Evolutionary conservation across 2,113 vertebrate species (phyloP), one percentile per base, ranked within the genome.

Genomic region (Caranx ignobilis): DNA sequence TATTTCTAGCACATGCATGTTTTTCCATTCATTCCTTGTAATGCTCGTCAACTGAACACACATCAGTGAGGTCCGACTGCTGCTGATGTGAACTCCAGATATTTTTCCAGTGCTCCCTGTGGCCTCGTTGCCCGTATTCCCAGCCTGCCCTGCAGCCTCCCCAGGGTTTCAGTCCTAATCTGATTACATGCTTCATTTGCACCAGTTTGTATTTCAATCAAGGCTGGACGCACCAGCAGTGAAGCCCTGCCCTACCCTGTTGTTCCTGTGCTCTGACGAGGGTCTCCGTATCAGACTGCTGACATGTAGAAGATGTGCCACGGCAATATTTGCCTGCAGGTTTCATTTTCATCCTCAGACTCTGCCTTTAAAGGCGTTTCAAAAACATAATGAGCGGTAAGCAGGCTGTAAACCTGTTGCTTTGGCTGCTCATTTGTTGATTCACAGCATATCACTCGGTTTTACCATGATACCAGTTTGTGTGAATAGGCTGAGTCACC

Each of bases 111-210:
- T 31, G 68, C 83, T 91, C 91, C 88, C 87, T 18, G 83, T 15
- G 75, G 84, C 82, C 85, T 88, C 41, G 4, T 77, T 56, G 87
- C 79, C 75, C 34, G 75, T 91, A 85, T 83, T 89, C 84, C 78
- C 87, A 81, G 86, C 79, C 72, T 69, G 77, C 81, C 61, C 74
- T n/a, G 85, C 86, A 75, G 84, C 76, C 88, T 88, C 91, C 85
- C 87, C 0, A 4, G 79, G 85, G 84, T 77, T 66, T 71, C 83
- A 41, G 50, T 92, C 95, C 94, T 97, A 98, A 98, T 98, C 96
- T 96, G 96, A 98, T 98, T 98, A 97, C 96, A 97, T 95, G 97
- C 96, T 96, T 98, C 96, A 97, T 97, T 98, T 97, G 96, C 94
- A 94, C 94, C 95, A 95, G 96, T 97, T 97, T 97, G 96, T 96